Evolutionary conservation across 2,797 vertebrate species (phyloP).

Genomic region (Clarias laeviceps): DNA sequence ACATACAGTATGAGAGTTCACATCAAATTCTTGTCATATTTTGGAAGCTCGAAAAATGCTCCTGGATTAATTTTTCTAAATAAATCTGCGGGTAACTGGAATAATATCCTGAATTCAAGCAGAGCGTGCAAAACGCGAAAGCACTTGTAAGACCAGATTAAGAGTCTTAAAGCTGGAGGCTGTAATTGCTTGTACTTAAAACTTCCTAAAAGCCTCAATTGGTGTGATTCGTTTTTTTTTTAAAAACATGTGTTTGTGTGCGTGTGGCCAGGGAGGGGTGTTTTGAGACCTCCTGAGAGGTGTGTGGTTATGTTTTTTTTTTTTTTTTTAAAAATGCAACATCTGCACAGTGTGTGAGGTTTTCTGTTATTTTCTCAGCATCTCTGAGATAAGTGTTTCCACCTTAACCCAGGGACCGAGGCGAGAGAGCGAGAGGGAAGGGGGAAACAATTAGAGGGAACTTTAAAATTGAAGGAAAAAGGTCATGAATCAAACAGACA

Average conservation of each 20-base stretch:
- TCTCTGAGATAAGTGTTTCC: slow-evolving; percentile 41
- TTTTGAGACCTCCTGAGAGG: slow-evolving; percentile 14
- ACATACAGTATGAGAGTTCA: background rate
- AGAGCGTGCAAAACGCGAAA: slow-evolving; percentile 27
- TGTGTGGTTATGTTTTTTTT: slow-evolving; percentile 11
- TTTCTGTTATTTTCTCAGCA: slow-evolving; percentile 26
- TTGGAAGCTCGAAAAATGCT: slow-evolving; percentile 20
- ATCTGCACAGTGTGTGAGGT: slow-evolving; percentile 19
- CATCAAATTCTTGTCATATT: slow-evolving; percentile 47
- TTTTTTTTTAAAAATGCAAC: slow-evolving; percentile 1
- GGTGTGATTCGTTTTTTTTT: background rate
- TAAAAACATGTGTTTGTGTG: slow-evolving; percentile 13
- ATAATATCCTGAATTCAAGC: slow-evolving; percentile 36
- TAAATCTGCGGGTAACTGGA: slow-evolving; percentile 24
- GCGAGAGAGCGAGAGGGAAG: background rate
- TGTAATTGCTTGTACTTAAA: slow-evolving; percentile 45
- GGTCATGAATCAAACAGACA: background rate
- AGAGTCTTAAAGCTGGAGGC: slow-evolving; percentile 28
- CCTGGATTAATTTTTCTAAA: slow-evolving; percentile 31
- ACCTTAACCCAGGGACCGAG: slow-evolving; percentile 3
- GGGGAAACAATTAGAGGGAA: background rate
- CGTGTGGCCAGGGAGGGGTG: slow-evolving; percentile 24
- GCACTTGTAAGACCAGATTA: slow-evolving; percentile 40
- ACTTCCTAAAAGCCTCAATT: slow-evolving; percentile 17
- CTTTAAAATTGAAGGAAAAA: background rate